Evolutionary conservation across 2,888 invertebrate species (phyloP).

Genomic region (Buathra laborator): DNA sequence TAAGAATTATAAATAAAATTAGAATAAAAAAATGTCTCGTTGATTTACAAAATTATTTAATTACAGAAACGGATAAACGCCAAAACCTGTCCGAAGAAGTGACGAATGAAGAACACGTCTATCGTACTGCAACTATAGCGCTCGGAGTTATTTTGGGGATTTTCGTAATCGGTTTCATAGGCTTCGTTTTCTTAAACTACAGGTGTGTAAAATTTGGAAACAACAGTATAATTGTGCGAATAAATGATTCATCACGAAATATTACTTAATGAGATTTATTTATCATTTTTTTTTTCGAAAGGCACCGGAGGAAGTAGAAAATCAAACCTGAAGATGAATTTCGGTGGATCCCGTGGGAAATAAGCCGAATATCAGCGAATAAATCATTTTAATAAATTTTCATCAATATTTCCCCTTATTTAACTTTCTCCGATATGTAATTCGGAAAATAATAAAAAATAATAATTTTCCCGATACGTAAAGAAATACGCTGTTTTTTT

Average conservation of each 20-base stretch:
- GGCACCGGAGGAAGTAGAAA: not conserved
- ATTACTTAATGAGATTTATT: slow-evolving; percentile 52
- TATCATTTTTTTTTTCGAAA: not conserved
- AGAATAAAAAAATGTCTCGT: not conserved
- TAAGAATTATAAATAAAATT: too few species aligned
- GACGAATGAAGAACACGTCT: slow-evolving; percentile 5
- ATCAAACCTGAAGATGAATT: not conserved
- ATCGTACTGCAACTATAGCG: slow-evolving; percentile 20
- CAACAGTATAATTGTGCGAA: not conserved
- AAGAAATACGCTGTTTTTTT: too few species aligned
- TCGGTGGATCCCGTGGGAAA: not conserved
- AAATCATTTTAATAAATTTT: slow-evolving; percentile 1
- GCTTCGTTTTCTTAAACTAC: slow-evolving; percentile 26
- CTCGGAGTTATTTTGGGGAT: slow-evolving; percentile 47
- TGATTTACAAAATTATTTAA: not conserved
- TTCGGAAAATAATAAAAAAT: not conserved
- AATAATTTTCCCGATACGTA: not conserved
- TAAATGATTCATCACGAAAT: slow-evolving; percentile 5
- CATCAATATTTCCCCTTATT: not conserved
- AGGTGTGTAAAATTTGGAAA: slow-evolving; percentile 36
- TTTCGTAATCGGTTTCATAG: slow-evolving; percentile 39
- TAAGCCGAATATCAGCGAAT: not conserved
- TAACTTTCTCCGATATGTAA: not conserved
- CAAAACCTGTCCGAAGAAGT: not conserved
- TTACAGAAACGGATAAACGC: not conserved